Evolutionary conservation across 2,113 vertebrate species (phyloP).

Genomic region (Ranitomeya variabilis): DNA sequence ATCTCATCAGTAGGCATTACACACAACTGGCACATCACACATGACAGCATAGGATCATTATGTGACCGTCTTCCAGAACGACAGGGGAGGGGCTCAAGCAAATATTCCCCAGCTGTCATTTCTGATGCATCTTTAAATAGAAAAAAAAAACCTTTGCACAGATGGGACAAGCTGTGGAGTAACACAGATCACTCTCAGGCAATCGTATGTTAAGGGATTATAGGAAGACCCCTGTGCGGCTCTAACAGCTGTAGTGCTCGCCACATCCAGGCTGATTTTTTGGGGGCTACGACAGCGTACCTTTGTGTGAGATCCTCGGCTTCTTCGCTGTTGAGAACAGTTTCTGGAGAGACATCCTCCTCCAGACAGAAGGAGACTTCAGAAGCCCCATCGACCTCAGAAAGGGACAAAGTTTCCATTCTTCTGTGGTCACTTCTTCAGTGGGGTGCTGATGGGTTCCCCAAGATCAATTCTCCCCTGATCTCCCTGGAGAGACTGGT

Average conservation of each 20-base stretch:
- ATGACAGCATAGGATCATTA: slow-evolving; percentile 49
- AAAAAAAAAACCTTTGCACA: slow-evolving; percentile 56
- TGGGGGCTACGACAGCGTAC: slow-evolving; percentile 63
- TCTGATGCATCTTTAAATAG: slow-evolving; percentile 65
- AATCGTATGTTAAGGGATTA: not conserved
- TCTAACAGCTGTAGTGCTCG: slow-evolving; percentile 1
- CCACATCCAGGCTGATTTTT: not conserved
- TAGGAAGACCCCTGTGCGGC: not conserved
- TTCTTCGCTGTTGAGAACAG: slow-evolving; percentile 72
- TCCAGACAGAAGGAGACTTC: slow-evolving; percentile 71
- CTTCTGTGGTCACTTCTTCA: slow-evolving; percentile 31
- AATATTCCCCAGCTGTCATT: slow-evolving; percentile 63
- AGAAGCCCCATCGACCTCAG: slow-evolving; percentile 69
- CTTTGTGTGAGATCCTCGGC: slow-evolving; percentile 82
- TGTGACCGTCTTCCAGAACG: slow-evolving; percentile 58
- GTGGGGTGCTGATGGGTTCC: slow-evolving; percentile 45
- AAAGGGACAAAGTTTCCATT: slow-evolving; percentile 69
- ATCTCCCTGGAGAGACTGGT: slow-evolving; percentile 69
- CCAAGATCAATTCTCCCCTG: slow-evolving; percentile 64
- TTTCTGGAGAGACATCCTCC: slow-evolving; percentile 67
- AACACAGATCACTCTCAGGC: not conserved
- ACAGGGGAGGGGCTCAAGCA: slow-evolving; percentile 61
- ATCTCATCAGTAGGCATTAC: not conserved
- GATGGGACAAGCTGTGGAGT: slow-evolving; percentile 4
- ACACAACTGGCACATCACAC: slow-evolving; percentile 11